These are phyloP conservation scores for Xanthostigma xanthostigma DNA, from an alignment of 2,888 invertebrate species.

Conservation along the genomic window DNA sequence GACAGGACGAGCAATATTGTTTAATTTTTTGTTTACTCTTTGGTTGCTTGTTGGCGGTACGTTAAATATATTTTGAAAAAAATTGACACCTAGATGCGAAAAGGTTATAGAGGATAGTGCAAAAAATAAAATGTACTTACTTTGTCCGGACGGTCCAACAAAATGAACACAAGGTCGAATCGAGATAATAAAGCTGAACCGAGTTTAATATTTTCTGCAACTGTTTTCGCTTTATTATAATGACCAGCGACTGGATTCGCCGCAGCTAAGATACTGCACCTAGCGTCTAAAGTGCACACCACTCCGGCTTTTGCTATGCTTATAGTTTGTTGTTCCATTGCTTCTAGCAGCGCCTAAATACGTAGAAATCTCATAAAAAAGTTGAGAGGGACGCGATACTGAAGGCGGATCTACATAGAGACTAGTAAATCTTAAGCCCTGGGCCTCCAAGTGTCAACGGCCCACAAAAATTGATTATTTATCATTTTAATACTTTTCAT, in stretches of 20 bases:
- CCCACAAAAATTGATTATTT: no score
- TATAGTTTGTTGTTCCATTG: conserved; percentile 87
- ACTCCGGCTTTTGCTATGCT: conserved; percentile 85
- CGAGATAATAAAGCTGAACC: conserved; percentile 73
- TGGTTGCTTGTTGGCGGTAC: no score
- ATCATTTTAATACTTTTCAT: no score
- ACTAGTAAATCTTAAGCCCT: no score
- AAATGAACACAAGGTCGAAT: conserved; percentile 85
- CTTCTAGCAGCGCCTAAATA: conserved; percentile 66
- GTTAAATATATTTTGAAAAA: no score
- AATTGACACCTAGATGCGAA: no score
- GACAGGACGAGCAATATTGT: no score
- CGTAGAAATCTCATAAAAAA: neutral
- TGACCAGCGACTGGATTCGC: conserved; percentile 85
- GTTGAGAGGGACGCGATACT: no score
- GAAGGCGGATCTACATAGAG: no score
- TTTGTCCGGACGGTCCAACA: conserved; percentile 76
- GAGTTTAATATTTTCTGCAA: conserved; percentile 80
- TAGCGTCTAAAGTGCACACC: conserved; percentile 64
- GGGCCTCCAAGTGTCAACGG: no score
- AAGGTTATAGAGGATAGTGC: no score
- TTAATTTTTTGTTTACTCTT: no score
- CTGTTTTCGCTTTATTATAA: conserved; percentile 74
- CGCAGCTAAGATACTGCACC: conserved; percentile 77
- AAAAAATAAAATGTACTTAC: conserved; percentile 26